These are phyloP conservation scores for Suncus etruscus DNA, from an alignment of 2,113 vertebrate genomes.

Conservation along the genomic window DNA sequence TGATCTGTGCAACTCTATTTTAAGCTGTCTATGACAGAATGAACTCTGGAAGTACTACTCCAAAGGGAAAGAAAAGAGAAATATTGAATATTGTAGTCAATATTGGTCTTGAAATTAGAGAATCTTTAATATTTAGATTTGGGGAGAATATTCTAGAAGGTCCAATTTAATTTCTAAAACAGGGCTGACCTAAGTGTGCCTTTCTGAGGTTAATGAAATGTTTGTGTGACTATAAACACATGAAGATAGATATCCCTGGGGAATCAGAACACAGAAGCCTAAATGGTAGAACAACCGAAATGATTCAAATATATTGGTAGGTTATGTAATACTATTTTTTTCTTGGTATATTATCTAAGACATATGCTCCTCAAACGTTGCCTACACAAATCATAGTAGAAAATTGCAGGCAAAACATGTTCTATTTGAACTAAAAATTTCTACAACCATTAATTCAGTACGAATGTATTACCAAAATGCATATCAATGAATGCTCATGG, in stretches of 20 bases:
- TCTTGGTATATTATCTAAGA: slow-evolving; percentile 2
- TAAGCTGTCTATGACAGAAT: slow-evolving; percentile 65
- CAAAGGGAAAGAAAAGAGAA: not conserved
- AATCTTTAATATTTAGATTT: slow-evolving; percentile 41
- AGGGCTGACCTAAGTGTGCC: not conserved
- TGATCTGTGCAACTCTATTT: slow-evolving; percentile 77
- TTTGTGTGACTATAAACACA: not conserved
- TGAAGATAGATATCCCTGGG: not conserved
- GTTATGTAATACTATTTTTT: not conserved
- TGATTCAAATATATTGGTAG: slow-evolving; percentile 2
- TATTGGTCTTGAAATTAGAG: slow-evolving; percentile 39
- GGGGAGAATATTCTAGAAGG: not conserved
- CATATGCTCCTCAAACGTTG: slow-evolving; percentile 30
- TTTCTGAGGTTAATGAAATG: not conserved
- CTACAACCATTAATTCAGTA: not conserved
- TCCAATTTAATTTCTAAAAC: slow-evolving; percentile 28
- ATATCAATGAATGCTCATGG: not conserved
- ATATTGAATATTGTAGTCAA: slow-evolving; percentile 41
- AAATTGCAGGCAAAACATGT: not conserved
- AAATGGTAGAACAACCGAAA: not conserved
- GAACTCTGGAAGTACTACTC: slow-evolving; percentile 55
- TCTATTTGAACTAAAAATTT: not conserved
- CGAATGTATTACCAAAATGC: not conserved
- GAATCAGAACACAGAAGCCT: slow-evolving; percentile 5
- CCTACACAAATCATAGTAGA: not conserved